Percentiles rank a stretch among this genome's conserved stretches.
Conservation (phyloP, 2,113 vertebrate genomes). For the Syrrhaptes paradoxus region DNA sequence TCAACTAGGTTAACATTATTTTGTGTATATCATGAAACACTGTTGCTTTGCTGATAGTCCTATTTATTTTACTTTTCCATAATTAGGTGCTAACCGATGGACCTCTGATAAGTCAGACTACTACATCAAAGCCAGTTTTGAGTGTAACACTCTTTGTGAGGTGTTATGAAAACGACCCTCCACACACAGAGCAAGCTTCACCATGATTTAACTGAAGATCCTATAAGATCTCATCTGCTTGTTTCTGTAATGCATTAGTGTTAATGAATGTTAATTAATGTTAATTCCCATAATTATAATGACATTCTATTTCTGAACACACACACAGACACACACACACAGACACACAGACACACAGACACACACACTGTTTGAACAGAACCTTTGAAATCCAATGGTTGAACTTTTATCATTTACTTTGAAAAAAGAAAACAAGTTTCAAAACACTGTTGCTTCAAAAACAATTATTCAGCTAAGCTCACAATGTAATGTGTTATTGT, state of each 20-base stretch:
- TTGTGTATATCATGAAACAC: neutral
- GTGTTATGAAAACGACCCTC: conserved; percentile 59
- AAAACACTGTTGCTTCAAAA: neutral
- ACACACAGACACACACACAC: too few species aligned
- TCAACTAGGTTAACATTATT: neutral
- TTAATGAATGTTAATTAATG: neutral
- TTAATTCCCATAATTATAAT: neutral
- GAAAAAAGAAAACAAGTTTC: neutral
- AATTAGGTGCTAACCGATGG: conserved; percentile 66
- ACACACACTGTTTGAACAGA: neutral
- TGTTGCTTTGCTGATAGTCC: neutral
- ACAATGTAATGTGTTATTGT: neutral
- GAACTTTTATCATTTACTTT: neutral
- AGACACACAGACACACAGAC: too few species aligned
- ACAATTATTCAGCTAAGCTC: neutral
- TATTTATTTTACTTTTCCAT: neutral
- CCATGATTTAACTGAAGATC: neutral
- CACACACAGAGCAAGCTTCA: neutral
- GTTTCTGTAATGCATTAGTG: neutral
- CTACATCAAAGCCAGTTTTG: conserved; percentile 61
- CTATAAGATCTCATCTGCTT: neutral
- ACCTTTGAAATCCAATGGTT: neutral
- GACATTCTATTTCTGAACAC: neutral
- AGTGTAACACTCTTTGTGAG: conserved; percentile 73
- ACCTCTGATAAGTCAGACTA: conserved; percentile 15